These are phyloP conservation scores for Ophion ellenae DNA, from an alignment of 2,888 invertebrate genomes.

Conservation along the genomic window DNA sequence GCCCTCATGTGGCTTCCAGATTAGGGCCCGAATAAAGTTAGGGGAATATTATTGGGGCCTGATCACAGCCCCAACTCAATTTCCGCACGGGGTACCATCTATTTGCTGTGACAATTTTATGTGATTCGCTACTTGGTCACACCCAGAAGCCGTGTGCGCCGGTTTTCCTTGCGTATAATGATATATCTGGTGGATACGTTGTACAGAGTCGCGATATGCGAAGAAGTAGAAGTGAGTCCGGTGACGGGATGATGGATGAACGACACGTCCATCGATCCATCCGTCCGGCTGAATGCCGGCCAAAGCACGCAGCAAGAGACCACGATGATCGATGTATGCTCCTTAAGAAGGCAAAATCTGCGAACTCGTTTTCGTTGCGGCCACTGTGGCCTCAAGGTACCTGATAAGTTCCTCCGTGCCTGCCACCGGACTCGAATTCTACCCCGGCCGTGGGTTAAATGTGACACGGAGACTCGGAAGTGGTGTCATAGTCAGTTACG, in stretches of 20 bases:
- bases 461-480: constrained; percentile 65
- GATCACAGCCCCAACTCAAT: too few species aligned
- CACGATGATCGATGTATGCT: constrained; percentile 82
- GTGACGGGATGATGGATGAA: constrained; percentile 81
- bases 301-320: constrained; percentile 80
- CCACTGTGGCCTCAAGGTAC: constrained; percentile 65
- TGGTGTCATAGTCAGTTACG: constrained; percentile 49
- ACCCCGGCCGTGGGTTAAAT: constrained; percentile 54
- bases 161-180: constrained; percentile 44
- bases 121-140: constrained; percentile 47
- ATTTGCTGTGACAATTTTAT: constrained; percentile 5
- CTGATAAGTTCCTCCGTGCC: constrained; percentile 64
- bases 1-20: too few species aligned
- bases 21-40: too few species aligned
- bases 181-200: constrained; percentile 48
- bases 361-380: constrained; percentile 74
- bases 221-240: constrained; percentile 74
- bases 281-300: constrained; percentile 67
- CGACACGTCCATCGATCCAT: constrained; percentile 72
- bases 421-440: constrained; percentile 38
- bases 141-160: constrained; percentile 30
- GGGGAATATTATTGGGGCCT: too few species aligned
- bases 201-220: constrained; percentile 63
- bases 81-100: constrained; percentile 4
- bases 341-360: constrained; percentile 76